These are phyloP conservation scores for Achroia grisella DNA, from an alignment of 1,140 invertebrate species.

Conservation along the genomic window DNA sequence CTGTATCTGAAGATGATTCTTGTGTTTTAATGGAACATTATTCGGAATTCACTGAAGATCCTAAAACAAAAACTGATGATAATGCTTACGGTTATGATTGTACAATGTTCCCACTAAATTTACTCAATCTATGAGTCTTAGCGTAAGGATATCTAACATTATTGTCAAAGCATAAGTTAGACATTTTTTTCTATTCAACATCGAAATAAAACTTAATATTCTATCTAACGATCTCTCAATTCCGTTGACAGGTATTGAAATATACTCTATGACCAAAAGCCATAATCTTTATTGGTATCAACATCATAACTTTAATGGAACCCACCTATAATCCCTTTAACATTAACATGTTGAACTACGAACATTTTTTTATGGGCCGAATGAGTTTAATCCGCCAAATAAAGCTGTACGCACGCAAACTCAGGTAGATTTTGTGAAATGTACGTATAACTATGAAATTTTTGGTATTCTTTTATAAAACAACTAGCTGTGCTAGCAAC, in stretches of 20 bases:
- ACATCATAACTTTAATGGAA: constrained; percentile 40
- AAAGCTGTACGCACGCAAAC: constrained; percentile 36
- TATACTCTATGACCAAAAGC: constrained; percentile 15
- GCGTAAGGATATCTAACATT: too few relatives aligned
- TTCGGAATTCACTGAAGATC: too few relatives aligned
- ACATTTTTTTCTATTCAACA: background rate
- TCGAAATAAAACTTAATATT: background rate
- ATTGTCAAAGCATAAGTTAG: too few relatives aligned
- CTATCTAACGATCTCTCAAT: constrained; percentile 3
- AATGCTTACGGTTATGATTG: too few relatives aligned
- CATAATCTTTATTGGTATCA: constrained; percentile 40
- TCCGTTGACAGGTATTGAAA: constrained; percentile 6
- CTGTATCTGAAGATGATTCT: too few relatives aligned
- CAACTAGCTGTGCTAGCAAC: too few relatives aligned
- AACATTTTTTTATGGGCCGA: constrained; percentile 42
- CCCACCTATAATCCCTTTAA: constrained; percentile 41
- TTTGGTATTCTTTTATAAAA: too few relatives aligned
- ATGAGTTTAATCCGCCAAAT: constrained; percentile 47
- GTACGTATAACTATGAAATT: background rate
- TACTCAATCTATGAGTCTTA: too few relatives aligned
- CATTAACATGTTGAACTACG: constrained; percentile 40
- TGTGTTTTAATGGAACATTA: too few relatives aligned
- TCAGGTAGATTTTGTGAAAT: constrained; percentile 11
- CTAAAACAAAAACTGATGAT: too few relatives aligned
- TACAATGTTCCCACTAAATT: too few relatives aligned